Percentiles rank a stretch among this genome's conserved stretches.
phyloP scores from a whole-genome alignment of 2,113 vertebrate genomes.

The Cinclus cinclus region DNA sequence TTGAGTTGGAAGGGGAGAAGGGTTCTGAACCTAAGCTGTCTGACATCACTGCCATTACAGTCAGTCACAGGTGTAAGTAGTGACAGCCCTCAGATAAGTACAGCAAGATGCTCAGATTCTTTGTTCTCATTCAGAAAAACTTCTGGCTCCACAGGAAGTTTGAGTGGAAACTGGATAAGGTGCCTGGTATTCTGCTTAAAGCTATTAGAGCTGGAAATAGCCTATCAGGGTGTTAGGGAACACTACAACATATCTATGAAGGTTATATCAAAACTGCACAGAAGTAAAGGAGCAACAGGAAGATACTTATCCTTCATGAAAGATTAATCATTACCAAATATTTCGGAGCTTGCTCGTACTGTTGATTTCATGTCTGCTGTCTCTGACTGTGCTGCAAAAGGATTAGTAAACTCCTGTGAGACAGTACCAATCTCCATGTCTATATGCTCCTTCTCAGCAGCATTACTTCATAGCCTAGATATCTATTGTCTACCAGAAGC shows the following conservation, averaged over 20 bases:
- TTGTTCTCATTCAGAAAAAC: constrained; percentile 9
- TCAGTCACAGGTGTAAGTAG: neutral
- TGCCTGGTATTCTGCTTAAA: neutral
- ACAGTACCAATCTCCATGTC: neutral
- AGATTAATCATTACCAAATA: constrained; percentile 2
- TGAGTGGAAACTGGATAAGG: constrained; percentile 40
- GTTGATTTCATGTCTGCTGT: constrained; percentile 11
- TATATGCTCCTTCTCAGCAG: neutral
- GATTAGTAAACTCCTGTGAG: constrained; percentile 10
- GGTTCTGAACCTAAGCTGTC: neutral
- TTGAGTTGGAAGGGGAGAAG: neutral
- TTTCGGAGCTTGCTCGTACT: neutral
- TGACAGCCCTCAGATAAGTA: neutral
- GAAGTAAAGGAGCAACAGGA: neutral
- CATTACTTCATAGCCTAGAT: constrained; percentile 53
- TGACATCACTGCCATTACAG: neutral
- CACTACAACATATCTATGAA: neutral
- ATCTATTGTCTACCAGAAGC: neutral
- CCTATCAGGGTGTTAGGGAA: neutral
- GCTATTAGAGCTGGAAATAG: neutral
- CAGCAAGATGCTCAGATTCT: neutral
- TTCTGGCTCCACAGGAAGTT: neutral
- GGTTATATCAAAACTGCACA: neutral
- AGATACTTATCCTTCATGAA: neutral
- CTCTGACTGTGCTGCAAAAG: neutral